Conservation (phyloP, 2,888 invertebrate genomes). For the Drosophila kuntzei region DNA sequence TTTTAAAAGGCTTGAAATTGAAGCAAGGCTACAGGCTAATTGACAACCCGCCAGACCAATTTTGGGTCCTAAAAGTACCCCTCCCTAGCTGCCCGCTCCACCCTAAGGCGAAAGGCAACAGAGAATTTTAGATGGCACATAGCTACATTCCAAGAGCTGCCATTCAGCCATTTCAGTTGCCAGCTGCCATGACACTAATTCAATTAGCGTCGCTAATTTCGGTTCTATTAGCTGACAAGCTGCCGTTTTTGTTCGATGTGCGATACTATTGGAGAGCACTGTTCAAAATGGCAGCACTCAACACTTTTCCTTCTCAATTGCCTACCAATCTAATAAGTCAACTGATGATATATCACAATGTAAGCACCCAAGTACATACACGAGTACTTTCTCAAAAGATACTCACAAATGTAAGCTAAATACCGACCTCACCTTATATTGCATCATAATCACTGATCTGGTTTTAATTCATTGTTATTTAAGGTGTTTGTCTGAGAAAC, state of each 20-base stretch:
- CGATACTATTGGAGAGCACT: slow-evolving; percentile 36
- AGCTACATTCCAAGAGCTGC: slow-evolving; percentile 14
- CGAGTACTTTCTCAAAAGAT: neutral
- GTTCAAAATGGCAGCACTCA: slow-evolving; percentile 45
- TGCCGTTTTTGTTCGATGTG: slow-evolving; percentile 37
- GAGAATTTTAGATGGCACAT: slow-evolving; percentile 1
- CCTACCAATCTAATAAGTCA: slow-evolving; percentile 36
- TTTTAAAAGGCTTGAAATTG: slow-evolving; percentile 71
- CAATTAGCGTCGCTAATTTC: slow-evolving; percentile 70
- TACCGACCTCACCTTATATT: too few species aligned
- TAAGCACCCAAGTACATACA: neutral
- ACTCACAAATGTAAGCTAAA: neutral
- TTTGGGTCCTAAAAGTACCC: slow-evolving; percentile 3
- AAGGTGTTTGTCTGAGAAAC: too few species aligned
- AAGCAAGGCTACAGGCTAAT: slow-evolving; percentile 63
- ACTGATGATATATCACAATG: slow-evolving; percentile 21
- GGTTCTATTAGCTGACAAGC: slow-evolving; percentile 68
- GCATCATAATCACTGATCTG: too few species aligned
- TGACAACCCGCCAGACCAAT: slow-evolving; percentile 40
- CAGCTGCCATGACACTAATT: slow-evolving; percentile 64
- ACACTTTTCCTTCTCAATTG: slow-evolving; percentile 25
- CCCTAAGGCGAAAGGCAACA: neutral
- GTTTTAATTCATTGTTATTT: too few species aligned
- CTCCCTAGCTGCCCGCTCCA: neutral
- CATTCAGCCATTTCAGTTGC: slow-evolving; percentile 10